Conservation (phyloP, 2,113 vertebrate species). For the Dissostichus mawsoni region DNA sequence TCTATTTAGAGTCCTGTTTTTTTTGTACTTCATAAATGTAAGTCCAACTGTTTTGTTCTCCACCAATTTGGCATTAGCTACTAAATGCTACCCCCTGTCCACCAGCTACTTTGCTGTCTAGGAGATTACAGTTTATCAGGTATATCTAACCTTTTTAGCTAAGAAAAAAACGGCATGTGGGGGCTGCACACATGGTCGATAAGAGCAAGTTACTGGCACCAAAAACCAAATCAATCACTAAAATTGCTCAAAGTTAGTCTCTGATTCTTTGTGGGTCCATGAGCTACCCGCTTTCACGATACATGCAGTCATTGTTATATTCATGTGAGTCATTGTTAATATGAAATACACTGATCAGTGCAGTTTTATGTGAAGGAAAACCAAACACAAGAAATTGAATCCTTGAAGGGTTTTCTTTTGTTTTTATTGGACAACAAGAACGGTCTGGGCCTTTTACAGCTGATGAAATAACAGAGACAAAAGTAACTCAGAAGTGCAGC, state of each 20-base stretch:
- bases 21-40: background rate
- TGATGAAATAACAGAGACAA: slow-evolving; percentile 49
- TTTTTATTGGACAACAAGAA: slow-evolving; percentile 68
- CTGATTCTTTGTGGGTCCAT: too few species aligned
- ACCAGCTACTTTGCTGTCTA: background rate
- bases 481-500: slow-evolving; percentile 25
- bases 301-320: background rate
- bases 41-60: background rate
- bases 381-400: slow-evolving; percentile 15
- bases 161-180: background rate
- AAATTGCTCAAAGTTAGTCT: background rate
- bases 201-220: too few species aligned
- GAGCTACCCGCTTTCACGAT: background rate
- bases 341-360: background rate
- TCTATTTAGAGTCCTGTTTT: background rate
- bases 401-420: slow-evolving; percentile 27
- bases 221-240: slow-evolving; percentile 2
- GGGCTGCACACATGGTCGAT: background rate
- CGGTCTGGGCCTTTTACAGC: slow-evolving; percentile 41
- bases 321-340: background rate
- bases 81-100: background rate
- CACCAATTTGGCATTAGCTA: background rate
- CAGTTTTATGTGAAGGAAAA: slow-evolving; percentile 17
- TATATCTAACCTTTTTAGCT: too few species aligned
- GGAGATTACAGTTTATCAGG: background rate